These are phyloP conservation scores for Ephestia elutella DNA, from an alignment of 1,140 invertebrate genomes.

Conservation along the genomic window DNA sequence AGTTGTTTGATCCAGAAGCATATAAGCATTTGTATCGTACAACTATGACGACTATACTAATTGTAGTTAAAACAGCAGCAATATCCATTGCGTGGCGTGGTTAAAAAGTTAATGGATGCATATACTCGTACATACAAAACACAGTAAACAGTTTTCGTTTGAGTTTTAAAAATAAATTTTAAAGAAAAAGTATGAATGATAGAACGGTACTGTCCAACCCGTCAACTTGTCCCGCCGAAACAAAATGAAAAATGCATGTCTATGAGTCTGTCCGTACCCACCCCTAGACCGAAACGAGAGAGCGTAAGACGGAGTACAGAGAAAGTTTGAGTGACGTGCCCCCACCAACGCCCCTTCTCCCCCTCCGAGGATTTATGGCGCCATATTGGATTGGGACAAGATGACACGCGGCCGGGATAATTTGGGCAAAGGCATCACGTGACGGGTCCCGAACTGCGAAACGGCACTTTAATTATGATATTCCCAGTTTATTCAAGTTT, in stretches of 20 bases:
- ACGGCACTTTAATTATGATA: conserved; percentile 73
- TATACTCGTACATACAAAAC: too few relatives aligned
- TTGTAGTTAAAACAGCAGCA: too few relatives aligned
- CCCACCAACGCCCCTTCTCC: conserved; percentile 49
- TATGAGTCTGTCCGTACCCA: conserved; percentile 56
- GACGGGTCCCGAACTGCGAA: conserved; percentile 59
- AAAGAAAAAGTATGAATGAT: conserved; percentile 9
- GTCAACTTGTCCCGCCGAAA: conserved; percentile 18
- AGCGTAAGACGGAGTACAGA: conserved; percentile 68
- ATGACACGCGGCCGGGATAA: conserved; percentile 73
- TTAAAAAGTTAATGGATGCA: too few relatives aligned
- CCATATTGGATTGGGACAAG: conserved; percentile 74
- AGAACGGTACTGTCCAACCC: conserved; percentile 10
- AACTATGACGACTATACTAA: too few relatives aligned
- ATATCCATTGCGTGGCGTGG: too few relatives aligned
- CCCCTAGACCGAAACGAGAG: conserved; percentile 60
- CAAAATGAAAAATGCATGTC: conserved; percentile 42
- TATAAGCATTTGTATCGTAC: too few relatives aligned
- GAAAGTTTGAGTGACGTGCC: conserved; percentile 73
- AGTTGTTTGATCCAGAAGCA: too few relatives aligned
- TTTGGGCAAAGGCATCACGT: conserved; percentile 72
- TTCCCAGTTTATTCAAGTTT: conserved; percentile 42
- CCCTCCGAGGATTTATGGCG: conserved; percentile 69
- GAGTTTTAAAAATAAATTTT: conserved; percentile 6
- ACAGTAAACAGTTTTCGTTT: too few relatives aligned